Base-by-base conservation (phyloP, 2,888 invertebrate genomes). In the Drosophila lutescens region DNA sequence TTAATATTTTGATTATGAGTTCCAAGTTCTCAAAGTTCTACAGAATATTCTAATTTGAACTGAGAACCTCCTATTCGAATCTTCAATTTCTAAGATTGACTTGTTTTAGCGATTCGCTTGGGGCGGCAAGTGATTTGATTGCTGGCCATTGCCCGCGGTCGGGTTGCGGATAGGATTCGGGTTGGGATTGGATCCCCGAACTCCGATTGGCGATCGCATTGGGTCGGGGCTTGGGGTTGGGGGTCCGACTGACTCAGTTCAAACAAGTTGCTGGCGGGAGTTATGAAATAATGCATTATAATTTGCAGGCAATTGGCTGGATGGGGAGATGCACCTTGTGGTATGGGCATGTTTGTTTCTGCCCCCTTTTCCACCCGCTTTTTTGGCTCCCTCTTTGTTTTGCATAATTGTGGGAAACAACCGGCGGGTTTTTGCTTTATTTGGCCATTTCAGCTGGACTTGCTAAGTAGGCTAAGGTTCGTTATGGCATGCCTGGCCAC, bases 71-170 rank as follows among this genome's bases (percentile, higher is more conserved):
- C 13, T n/a, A 50, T 63, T 63, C 62, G 62, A 50, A 17, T 34
- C 46, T 12, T 4, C 5, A 17, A 26, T 5, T 17, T 12, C 62
- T 76, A 70, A 72, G 75, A 81, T 78, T 63, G 76, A 61, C 40
- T 60, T 40, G 69, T 43, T 44, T 60, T 50, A 54, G 54, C 38
- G 66, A 75, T 73, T 67, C 44, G 79, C 79, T 79, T 77, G 76
- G 78, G 87, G 89, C 89, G 89, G 88, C 89, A 89, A 90, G 90
- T 90, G 91, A 88, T 89, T 80, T 80, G 80, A 86, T 86, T 86
- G 74, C 66, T 59, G 68, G 50, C 59, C 46, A 60, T 44, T 61
- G 80, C 65, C 74, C 41, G 68, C 60, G 73, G 73, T 54, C 61
- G 53, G 61, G 74, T 62, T 49, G 72, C 62, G 65, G 66, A 53